Percentiles rank a stretch among this genome's conserved stretches.
phyloP scores from a whole-genome alignment of 2,888 invertebrate genomes.

The Ceramica pisi region DNA sequence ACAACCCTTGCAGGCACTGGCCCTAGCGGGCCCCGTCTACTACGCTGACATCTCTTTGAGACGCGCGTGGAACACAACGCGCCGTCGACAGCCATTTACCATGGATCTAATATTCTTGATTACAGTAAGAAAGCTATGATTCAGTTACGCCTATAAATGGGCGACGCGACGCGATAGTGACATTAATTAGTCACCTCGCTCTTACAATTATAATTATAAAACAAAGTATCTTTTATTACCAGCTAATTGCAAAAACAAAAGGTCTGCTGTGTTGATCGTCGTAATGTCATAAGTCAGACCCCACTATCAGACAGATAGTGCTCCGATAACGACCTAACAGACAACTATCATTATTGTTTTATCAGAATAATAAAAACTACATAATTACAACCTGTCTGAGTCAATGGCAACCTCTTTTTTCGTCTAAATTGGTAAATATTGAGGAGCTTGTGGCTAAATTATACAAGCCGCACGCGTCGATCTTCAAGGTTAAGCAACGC shows the following conservation, averaged over 20 bases:
- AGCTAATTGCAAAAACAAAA: conserved; percentile 23
- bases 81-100: too few relatives aligned
- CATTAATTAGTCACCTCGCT: neutral
- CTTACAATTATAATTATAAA: neutral
- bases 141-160: neutral
- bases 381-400: neutral
- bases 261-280: conserved; percentile 14
- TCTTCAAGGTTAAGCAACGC: too few relatives aligned
- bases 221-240: conserved; percentile 25
- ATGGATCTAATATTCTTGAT: too few relatives aligned
- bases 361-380: conserved; percentile 18
- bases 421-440: too few relatives aligned
- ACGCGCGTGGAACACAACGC: too few relatives aligned
- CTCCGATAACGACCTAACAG: conserved; percentile 31
- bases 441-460: too few relatives aligned
- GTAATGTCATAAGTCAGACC: conserved; percentile 51
- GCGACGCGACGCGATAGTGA: too few relatives aligned
- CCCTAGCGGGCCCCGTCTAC: too few relatives aligned
- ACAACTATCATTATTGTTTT: conserved; percentile 24
- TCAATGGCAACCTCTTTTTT: neutral
- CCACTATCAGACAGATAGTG: conserved; percentile 34
- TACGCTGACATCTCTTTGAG: too few relatives aligned
- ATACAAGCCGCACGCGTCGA: too few relatives aligned
- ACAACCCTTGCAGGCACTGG: too few relatives aligned
- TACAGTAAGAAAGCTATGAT: neutral